These are phyloP conservation scores for Eunapius fragilis DNA, from an alignment of 37 sponge, comb jelly and placozoan genomes.

Conservation along the genomic window DNA sequence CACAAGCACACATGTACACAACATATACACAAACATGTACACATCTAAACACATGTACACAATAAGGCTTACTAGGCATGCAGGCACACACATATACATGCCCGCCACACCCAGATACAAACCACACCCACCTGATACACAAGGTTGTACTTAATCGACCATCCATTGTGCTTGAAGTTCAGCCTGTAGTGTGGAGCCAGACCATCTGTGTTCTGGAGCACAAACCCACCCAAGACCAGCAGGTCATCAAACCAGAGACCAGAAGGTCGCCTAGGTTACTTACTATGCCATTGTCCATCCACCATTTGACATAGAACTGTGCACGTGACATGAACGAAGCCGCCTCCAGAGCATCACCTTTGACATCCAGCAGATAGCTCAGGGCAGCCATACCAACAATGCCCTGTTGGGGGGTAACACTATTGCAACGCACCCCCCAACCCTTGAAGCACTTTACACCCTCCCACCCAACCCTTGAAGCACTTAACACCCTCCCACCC, in stretches of 20 bases:
- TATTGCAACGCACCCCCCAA: no score
- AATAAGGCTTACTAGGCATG: no score
- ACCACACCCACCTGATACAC: slow-evolving; percentile 38
- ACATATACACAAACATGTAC: not conserved
- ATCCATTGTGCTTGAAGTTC: slow-evolving; percentile 63
- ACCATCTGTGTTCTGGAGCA: not conserved
- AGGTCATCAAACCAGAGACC: not conserved
- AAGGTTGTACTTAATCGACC: slow-evolving; percentile 83
- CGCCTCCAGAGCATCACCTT: slow-evolving; percentile 19
- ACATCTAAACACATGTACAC: no score
- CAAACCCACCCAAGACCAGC: not conserved
- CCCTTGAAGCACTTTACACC: no score
- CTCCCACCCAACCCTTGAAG: not conserved
- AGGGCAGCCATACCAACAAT: slow-evolving; percentile 58
- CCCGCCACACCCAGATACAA: not conserved
- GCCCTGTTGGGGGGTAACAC: slow-evolving; percentile 34
- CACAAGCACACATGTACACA: not conserved
- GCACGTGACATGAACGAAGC: not conserved
- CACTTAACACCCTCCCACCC: no score
- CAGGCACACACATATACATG: not conserved
- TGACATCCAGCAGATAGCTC: slow-evolving; percentile 41
- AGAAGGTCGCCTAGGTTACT: not conserved
- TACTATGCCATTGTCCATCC: slow-evolving; percentile 40
- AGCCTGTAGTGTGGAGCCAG: slow-evolving; percentile 46
- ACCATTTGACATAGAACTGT: slow-evolving; percentile 41